A percentile compares a stretch with the other conserved stretches of the same genome.
These are phyloP conservation scores for Hyposoter didymator DNA, from an alignment of 2,888 invertebrate genomes.

Conservation along the genomic window DNA sequence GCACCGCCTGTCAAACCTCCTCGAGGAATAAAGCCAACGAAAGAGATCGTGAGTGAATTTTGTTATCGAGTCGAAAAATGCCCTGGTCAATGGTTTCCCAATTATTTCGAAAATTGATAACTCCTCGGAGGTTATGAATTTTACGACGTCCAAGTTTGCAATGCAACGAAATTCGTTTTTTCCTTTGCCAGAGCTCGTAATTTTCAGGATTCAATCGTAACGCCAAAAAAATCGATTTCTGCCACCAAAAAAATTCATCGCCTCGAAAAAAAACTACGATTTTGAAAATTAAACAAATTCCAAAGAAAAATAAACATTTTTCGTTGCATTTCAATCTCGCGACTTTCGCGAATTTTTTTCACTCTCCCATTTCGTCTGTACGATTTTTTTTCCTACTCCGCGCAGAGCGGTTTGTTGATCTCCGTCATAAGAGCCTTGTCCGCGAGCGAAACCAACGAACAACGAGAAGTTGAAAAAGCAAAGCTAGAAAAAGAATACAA, in stretches of 20 bases:
- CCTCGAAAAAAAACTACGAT: too few species aligned
- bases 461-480: conserved; percentile 95
- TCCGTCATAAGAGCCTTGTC: conserved; percentile 97
- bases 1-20: conserved; percentile 94
- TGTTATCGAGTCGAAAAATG: neutral
- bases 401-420: conserved; percentile 94
- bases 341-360: neutral
- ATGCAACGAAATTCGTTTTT: too few species aligned
- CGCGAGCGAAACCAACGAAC: conserved; percentile 96
- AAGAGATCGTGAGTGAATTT: conserved; percentile 90
- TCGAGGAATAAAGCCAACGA: conserved; percentile 93
- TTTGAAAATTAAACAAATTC: too few species aligned
- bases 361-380: conserved; percentile 24
- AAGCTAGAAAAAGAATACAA: conserved; percentile 97
- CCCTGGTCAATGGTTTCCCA: neutral
- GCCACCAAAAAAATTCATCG: too few species aligned
- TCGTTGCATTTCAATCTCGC: too few species aligned
- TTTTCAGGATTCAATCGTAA: too few species aligned
- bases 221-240: too few species aligned
- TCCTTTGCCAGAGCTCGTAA: too few species aligned
- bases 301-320: too few species aligned
- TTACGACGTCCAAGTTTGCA: neutral
- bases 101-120: neutral
- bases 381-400: conserved; percentile 55
- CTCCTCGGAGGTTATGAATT: conserved; percentile 33